phyloP scores from a whole-genome alignment of 2,797 vertebrate species.

The Lemur catta region DNA sequence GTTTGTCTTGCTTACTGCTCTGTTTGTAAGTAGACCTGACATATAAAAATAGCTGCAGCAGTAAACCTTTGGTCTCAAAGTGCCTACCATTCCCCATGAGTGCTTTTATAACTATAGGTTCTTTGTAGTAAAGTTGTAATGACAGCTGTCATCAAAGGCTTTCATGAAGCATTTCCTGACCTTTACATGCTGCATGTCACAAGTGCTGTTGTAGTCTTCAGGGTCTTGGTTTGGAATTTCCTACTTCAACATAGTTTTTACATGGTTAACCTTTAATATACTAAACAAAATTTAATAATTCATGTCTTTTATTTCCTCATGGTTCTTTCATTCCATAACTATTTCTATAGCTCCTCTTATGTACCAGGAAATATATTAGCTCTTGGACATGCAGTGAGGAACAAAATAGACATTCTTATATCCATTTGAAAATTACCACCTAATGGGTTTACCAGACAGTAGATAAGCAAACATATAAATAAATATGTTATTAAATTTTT shows the following conservation, averaged over 20 bases:
- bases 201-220: constrained; percentile 69
- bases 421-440: neutral
- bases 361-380: neutral
- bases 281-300: neutral
- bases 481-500: neutral
- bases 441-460: neutral
- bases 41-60: constrained; percentile 73
- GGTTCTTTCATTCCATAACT: neutral
- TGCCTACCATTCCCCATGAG: constrained; percentile 71
- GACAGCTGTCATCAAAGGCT: constrained; percentile 80
- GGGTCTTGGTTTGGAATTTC: constrained; percentile 64
- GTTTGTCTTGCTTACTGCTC: constrained; percentile 68
- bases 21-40: constrained; percentile 71
- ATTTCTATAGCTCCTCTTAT: neutral
- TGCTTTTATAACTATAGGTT: constrained; percentile 69
- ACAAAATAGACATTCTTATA: neutral
- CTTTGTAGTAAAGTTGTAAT: constrained; percentile 79
- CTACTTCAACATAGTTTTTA: constrained; percentile 49
- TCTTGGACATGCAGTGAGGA: neutral
- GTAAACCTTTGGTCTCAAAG: constrained; percentile 73
- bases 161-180: constrained; percentile 77
- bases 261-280: constrained; percentile 69
- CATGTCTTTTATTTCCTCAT: neutral
- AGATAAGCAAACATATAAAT: neutral
- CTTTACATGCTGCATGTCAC: constrained; percentile 75